Base-by-base conservation (phyloP, 2,797 vertebrate genomes). In the Distichodus sexfasciatus region DNA sequence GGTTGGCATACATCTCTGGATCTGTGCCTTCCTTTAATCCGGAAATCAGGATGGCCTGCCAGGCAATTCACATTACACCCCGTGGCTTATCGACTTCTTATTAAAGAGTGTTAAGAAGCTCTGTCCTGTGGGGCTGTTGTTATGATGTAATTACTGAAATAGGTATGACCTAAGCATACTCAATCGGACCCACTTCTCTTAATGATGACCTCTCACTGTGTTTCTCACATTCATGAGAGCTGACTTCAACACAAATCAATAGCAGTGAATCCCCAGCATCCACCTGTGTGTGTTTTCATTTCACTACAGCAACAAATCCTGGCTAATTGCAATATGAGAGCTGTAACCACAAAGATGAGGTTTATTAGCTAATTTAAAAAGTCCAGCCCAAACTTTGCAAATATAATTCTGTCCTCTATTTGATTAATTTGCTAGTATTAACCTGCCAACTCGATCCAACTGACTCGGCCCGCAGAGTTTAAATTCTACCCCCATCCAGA, bases 291-390 rank as follows among this genome's bases (percentile, higher is more conserved):
- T 46, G 10, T 62, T 15, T 23, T 6, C 19, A 41, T 61, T 31
- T 59, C 24, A 50, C 40, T 62, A 28, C 73, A 77, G 82, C 86
- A 85, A 87, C 84, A 81, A 83, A 84, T 72, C 62, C 62, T 78
- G 59, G 71, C 69, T n/a, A 68, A 15, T 29, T 59, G 71, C 36
- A 59, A 71, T 71, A 17, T 2, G 71, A 83, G 81, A 80, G 12
- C 72, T 3, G 28, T 63, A 47, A 66, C 72, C 63, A 46, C 38
- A 40, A 69, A 24, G 41, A 11, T 72, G 82, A 87, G 80, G 80
- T 84, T 82, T 62, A 50, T 71, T 63, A 24, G 75, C 77, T 85
- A 85, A 89, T 88, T 85, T 85, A 82, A 70, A 85, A 84, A 85
- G 83, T 83, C 70, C 26, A 73, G 77, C 78, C 59, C 8, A 72